Evolutionary conservation across 2,113 vertebrate genomes (phyloP).

Genomic region (Thymallus thymallus): DNA sequence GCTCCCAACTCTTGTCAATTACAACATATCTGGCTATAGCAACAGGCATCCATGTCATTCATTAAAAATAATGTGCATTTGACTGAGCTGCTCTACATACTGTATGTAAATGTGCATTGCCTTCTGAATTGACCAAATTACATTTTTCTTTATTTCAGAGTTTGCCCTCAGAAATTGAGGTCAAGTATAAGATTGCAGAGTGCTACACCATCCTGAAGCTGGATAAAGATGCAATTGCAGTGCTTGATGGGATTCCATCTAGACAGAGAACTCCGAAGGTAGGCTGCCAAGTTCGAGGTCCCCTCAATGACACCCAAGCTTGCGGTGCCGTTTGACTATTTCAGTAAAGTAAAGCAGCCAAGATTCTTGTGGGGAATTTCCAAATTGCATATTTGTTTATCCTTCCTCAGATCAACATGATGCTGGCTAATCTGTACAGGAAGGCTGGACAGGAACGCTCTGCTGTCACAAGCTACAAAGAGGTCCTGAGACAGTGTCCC

Average conservation of each 20-base stretch:
- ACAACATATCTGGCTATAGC: background rate
- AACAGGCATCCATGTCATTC: background rate
- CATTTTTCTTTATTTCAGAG: constrained; percentile 72
- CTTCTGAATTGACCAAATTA: background rate
- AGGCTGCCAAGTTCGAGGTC: background rate
- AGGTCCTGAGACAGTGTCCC: constrained; percentile 96
- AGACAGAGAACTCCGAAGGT: constrained; percentile 97
- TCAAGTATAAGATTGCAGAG: constrained; percentile 98
- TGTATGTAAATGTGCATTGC: background rate
- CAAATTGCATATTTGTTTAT: background rate
- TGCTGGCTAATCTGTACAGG: constrained; percentile 95
- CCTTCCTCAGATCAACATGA: constrained; percentile 92
- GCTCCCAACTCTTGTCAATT: background rate
- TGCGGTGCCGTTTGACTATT: no score
- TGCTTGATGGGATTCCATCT: constrained; percentile 95
- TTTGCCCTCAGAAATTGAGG: constrained; percentile 96
- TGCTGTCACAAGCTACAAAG: constrained; percentile 96
- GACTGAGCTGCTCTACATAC: background rate
- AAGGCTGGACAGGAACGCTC: constrained; percentile 97
- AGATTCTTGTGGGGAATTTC: background rate
- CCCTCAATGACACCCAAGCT: background rate
- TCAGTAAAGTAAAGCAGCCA: background rate
- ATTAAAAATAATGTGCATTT: background rate
- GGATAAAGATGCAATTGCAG: constrained; percentile 96
- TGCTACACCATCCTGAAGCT: constrained; percentile 96